A percentile compares a stretch with the other conserved stretches of the same genome.
Evolutionary conservation across 2,888 invertebrate species (phyloP).

Genomic region (Xylota segnis): DNA sequence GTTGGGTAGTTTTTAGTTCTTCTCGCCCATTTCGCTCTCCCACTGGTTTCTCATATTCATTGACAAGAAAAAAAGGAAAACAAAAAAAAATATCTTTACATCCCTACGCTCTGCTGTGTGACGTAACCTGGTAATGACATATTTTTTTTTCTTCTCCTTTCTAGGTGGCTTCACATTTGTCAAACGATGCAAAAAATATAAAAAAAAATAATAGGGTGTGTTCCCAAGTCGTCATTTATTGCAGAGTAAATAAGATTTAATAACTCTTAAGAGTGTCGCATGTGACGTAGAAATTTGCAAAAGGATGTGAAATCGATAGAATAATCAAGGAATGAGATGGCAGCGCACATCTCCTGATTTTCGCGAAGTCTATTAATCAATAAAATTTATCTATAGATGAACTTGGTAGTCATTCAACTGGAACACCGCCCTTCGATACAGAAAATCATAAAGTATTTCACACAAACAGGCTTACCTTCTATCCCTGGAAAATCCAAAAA

Average conservation of each 20-base stretch:
- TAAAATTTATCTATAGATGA: slow-evolving; percentile 46
- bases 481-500: slow-evolving; percentile 34
- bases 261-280: background rate
- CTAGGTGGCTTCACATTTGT: slow-evolving; percentile 39
- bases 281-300: background rate
- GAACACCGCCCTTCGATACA: slow-evolving; percentile 39
- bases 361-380: slow-evolving; percentile 42
- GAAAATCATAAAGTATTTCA: background rate
- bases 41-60: background rate
- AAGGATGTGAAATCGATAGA: slow-evolving; percentile 49
- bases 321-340: slow-evolving; percentile 11
- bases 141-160: slow-evolving; percentile 45
- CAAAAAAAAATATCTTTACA: background rate
- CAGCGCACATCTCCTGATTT: slow-evolving; percentile 46
- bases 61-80: slow-evolving; percentile 11
- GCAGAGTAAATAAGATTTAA: slow-evolving; percentile 20
- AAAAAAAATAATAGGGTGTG: slow-evolving; percentile 45
- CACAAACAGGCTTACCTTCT: slow-evolving; percentile 7
- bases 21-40: background rate
- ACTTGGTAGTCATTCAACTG: slow-evolving; percentile 38
- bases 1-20: background rate
- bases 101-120: slow-evolving; percentile 27
- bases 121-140: slow-evolving; percentile 69
- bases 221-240: slow-evolving; percentile 1
- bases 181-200: slow-evolving; percentile 12